phyloP scores from a whole-genome alignment of 2,113 vertebrate species.

The Aspidoscelis tigris region DNA sequence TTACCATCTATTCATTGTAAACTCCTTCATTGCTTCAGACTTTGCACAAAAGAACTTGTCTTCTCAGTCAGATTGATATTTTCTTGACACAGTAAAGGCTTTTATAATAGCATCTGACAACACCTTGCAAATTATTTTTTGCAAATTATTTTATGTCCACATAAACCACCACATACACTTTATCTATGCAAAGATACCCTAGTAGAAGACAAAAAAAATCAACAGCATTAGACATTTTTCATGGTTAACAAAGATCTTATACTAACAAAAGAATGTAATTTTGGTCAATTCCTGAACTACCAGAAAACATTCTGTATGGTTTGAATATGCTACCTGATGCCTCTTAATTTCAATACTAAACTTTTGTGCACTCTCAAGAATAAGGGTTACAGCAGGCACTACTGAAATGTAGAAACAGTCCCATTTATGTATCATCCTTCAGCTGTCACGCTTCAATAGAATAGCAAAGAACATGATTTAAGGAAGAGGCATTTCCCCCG shows the following conservation, averaged over 20 bases:
- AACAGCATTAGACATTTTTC: neutral
- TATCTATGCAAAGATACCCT: neutral
- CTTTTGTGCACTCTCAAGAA: neutral
- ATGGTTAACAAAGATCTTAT: neutral
- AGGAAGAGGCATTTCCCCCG: neutral
- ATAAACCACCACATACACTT: neutral
- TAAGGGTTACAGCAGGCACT: constrained; percentile 31
- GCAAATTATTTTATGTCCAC: neutral
- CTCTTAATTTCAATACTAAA: neutral
- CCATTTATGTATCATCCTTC: constrained; percentile 25
- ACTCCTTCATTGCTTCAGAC: neutral
- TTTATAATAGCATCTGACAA: neutral
- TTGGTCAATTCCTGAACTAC: neutral
- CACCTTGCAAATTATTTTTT: neutral
- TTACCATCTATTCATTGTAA: neutral
- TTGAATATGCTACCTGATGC: neutral
- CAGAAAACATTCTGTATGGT: neutral
- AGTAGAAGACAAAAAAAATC: neutral
- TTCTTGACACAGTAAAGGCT: neutral
- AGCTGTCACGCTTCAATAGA: neutral
- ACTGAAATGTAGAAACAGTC: constrained; percentile 11
- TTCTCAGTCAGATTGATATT: neutral
- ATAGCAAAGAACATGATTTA: constrained; percentile 11
- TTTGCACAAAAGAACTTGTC: neutral
- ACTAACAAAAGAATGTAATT: neutral